Evolutionary conservation across 2,888 invertebrate species (phyloP).

Genomic region (Alentia gelatinosa): DNA sequence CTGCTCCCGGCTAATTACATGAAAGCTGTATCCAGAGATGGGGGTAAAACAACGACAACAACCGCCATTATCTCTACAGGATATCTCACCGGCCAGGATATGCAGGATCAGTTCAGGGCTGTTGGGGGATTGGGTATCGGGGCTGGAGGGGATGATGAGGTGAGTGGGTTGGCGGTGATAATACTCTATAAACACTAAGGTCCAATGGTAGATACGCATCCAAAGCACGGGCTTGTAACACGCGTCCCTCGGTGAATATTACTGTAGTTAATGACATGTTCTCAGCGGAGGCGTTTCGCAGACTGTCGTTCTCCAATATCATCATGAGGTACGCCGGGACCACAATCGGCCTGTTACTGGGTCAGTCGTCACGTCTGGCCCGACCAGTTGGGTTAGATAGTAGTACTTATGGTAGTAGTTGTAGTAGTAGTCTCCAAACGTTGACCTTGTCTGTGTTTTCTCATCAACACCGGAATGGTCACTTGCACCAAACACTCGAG

Average conservation of each 20-base stretch:
- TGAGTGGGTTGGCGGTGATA: too few relatives aligned
- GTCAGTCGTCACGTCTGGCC: background rate
- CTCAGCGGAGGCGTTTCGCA: background rate
- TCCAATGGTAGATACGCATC: too few relatives aligned
- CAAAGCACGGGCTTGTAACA: too few relatives aligned
- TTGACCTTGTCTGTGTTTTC: background rate
- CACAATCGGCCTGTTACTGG: background rate
- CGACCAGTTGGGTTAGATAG: background rate
- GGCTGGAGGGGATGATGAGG: too few relatives aligned
- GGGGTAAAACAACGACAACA: too few relatives aligned
- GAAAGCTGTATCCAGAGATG: too few relatives aligned
- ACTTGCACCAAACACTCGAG: background rate
- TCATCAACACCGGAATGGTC: background rate
- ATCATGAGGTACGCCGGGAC: background rate
- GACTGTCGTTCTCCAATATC: background rate
- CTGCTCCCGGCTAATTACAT: too few relatives aligned
- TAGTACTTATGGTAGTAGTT: background rate
- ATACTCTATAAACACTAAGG: too few relatives aligned
- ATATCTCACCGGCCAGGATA: too few relatives aligned
- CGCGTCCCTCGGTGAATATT: background rate
- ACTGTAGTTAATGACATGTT: background rate
- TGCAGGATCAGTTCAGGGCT: too few relatives aligned
- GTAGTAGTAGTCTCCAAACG: background rate
- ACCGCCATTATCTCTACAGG: too few relatives aligned
- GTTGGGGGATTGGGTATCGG: too few relatives aligned